Base-by-base conservation (phyloP, 2,888 invertebrate genomes). In the Frankliniella intonsa region DNA sequence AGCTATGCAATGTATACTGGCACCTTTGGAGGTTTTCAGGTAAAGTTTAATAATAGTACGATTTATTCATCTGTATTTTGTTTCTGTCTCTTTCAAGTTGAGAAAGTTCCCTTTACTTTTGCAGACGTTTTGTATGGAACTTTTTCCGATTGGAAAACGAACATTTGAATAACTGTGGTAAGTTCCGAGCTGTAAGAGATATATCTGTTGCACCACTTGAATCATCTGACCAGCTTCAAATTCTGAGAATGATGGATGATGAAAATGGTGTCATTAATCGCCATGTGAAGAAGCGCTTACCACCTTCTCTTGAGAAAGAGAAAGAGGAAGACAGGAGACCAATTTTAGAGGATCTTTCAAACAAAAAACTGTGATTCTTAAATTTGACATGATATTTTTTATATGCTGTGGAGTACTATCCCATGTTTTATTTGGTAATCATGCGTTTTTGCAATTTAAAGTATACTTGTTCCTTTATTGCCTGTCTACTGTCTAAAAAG, bases 141-240 rank as follows among this genome's bases (percentile, higher is more conserved):
- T 96, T 94, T 87, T 95, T 96, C 89, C 95, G 96, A 2, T 88
- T 96, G 85, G 96, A 96, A 88, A 96, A 96, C 88, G 96, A 96
- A 87, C 96, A 96, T 87, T 89, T 96, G 83, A 96, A 96, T 88
- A 96, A 96, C 88, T 96, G 95, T 88, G 96, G 96, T 89, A 92
- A 93, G 88, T 96, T 96, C 90, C 90, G 96, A 87, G 96, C 96
- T 12, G 95, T 96, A 0, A 89, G 96, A 81, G 96, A 96, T 87
- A 96, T 96, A 84, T 94, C 93, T 0, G 93, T 94, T 14, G 94
- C 93, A 8, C 94, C 94, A 10, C 90, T 94, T 85, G 92, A 94
- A 86, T 92, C 93, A 80, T 93, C 93, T 17, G 94, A 94, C 88
- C 93, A 94, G 87, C 88, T 88, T 5, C 86, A 87, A 85, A 91